phyloP scores from a whole-genome alignment of 2,113 vertebrate species.

The Barnardius zonarius region DNA sequence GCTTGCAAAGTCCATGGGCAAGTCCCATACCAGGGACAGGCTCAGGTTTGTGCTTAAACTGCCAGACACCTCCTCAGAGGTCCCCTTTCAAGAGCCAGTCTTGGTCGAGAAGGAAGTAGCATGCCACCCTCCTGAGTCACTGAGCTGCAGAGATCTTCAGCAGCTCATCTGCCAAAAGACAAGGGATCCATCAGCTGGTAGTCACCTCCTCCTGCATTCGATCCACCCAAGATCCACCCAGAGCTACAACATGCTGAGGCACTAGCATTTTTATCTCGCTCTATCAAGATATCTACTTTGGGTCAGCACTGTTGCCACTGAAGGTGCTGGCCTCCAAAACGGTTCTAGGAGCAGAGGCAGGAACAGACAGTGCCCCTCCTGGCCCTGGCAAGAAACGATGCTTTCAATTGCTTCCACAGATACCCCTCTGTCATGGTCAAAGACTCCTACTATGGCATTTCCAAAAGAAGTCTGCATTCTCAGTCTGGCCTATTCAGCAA shows the following conservation, averaged over 20 bases:
- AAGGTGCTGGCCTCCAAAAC: neutral
- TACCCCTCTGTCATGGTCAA: neutral
- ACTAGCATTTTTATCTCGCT: neutral
- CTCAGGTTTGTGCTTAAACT: neutral
- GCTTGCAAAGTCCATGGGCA: neutral
- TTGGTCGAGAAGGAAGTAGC: neutral
- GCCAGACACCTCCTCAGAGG: no score
- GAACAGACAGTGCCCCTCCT: neutral
- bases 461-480: neutral
- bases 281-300: neutral
- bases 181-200: rapidly evolving
- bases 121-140: neutral
- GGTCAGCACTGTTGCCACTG: neutral
- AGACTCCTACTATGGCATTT: neutral
- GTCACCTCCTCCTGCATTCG: neutral
- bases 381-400: neutral
- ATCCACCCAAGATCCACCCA: neutral
- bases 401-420: neutral
- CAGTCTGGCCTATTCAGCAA: neutral
- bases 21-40: neutral
- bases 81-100: neutral
- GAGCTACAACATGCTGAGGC: neutral
- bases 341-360: neutral
- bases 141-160: neutral
- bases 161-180: neutral